Conservation (phyloP, 53 echinoderm and acorn worm species). For the Patiria pectinifera region DNA sequence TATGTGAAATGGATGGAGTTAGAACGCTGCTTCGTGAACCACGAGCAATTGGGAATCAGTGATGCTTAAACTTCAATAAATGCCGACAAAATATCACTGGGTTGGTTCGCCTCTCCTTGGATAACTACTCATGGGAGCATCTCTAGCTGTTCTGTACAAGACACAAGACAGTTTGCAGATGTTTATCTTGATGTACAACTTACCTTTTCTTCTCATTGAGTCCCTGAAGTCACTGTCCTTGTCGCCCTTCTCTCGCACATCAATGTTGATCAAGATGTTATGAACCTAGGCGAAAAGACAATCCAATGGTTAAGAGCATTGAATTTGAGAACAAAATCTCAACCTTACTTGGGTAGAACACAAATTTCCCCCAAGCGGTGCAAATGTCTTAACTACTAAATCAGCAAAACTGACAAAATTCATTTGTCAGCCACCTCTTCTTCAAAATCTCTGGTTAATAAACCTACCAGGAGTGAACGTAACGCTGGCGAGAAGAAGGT, state of each 20-base stretch:
- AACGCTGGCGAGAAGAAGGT: slow-evolving; percentile 90
- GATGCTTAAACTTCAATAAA: no score
- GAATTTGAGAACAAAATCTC: no score
- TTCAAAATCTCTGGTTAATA: no score
- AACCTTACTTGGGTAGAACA: no score
- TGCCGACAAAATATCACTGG: no score
- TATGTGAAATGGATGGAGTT: no score
- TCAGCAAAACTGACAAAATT: no score
- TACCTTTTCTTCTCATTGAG: slow-evolving; percentile 82
- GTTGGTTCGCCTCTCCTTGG: background rate
- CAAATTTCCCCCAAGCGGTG: no score
- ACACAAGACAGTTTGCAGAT: background rate
- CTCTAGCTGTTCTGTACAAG: background rate
- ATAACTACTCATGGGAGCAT: background rate
- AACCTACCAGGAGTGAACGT: slow-evolving; percentile 87
- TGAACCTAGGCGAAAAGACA: slow-evolving; percentile 66
- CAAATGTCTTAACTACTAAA: no score
- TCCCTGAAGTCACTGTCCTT: slow-evolving; percentile 37
- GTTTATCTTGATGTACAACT: background rate
- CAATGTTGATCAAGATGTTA: slow-evolving; percentile 93
- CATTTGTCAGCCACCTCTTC: no score
- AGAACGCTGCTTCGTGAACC: no score
- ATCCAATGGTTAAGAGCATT: background rate
- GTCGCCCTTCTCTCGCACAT: slow-evolving; percentile 78
- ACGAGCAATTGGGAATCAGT: no score